Evolutionary conservation across 2,888 invertebrate genomes (phyloP).

Genomic region (Acanthosepion pharaonis): DNA sequence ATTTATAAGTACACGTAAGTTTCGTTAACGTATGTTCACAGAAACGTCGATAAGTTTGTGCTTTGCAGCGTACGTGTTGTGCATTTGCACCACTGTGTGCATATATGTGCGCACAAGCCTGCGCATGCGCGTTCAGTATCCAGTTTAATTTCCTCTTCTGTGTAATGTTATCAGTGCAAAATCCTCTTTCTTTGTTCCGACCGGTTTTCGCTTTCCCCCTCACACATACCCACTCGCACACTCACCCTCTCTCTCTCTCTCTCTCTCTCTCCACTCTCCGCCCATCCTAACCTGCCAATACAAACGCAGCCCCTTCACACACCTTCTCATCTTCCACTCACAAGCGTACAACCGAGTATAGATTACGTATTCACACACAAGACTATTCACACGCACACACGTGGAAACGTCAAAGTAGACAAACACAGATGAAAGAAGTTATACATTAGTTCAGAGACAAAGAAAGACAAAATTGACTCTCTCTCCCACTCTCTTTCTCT

Average conservation of each 20-base stretch:
- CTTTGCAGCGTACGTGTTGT: too few species aligned
- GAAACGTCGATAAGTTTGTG: too few species aligned
- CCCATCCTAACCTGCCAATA: not conserved
- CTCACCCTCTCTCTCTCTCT: not conserved
- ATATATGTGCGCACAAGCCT: not conserved
- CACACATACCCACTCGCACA: too few species aligned
- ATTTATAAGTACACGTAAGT: too few species aligned
- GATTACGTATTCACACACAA: not conserved
- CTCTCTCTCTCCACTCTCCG: not conserved
- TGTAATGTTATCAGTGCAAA: constrained; percentile 1
- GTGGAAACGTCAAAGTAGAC: not conserved
- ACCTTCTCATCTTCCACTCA: too few species aligned
- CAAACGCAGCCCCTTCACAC: not conserved
- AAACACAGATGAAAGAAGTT: not conserved
- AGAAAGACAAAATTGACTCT: too few species aligned
- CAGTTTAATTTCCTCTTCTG: not conserved
- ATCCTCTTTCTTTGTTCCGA: not conserved
- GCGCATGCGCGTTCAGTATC: not conserved
- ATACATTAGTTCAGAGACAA: not conserved
- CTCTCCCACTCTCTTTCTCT: too few species aligned
- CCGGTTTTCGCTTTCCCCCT: not conserved
- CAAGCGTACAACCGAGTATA: not conserved
- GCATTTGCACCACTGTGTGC: not conserved
- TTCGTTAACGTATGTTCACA: too few species aligned
- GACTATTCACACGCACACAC: not conserved